Evolutionary conservation across 53 echinoderm and acorn worm genomes (phyloP), one percentile per base, ranked within the genome.

Genomic region (Apostichopus leukothele): DNA sequence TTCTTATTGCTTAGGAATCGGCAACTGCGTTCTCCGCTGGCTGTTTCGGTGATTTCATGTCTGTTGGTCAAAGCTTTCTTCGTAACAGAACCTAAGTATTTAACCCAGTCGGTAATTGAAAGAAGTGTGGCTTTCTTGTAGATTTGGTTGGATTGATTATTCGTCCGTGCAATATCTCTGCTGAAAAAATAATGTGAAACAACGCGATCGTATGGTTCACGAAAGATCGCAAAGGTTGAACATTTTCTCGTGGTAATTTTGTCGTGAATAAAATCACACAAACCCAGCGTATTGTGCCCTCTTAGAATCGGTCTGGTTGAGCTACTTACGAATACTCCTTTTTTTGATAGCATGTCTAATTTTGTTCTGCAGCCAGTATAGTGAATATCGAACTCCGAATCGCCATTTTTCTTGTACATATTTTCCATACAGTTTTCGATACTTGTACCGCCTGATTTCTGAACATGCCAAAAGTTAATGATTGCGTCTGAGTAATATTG

Each of bases 381-480:
- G 12, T 55, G 54, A 5, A 54, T 54, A 59, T 20, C 3, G 5
- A 55, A 16, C 80, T 10, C 5, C 22, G 80, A 55, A 3, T 54
- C n/a, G 6, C 7, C 4, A 13, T 54, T 9, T 5, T 55, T 14
- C 54, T 57, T 81, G 53, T 53, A 54, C 22, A 81, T 57, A 8
- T 81, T n/a, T 53, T 9, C 12, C 6, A 81, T 18, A 59, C 81
- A 81, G 55, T 57, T 54, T 1, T 57, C 60, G 21, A 81, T 7
- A n/a, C 55, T 81, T 1, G 81, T 55, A 22, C 81, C 81, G 6
- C 81, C 59, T 3, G 81, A 54, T 55, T 81, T 81, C 55, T 81
- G 81, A 16, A 81, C 12, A 18, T 81, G 81, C 81, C 81, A 81
- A 54, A 81, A 81, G 9, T 81, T 81, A 6, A 81, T 81, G 16